Conservation (phyloP, 1,140 invertebrate species). For the Scaptomyza pallida region DNA sequence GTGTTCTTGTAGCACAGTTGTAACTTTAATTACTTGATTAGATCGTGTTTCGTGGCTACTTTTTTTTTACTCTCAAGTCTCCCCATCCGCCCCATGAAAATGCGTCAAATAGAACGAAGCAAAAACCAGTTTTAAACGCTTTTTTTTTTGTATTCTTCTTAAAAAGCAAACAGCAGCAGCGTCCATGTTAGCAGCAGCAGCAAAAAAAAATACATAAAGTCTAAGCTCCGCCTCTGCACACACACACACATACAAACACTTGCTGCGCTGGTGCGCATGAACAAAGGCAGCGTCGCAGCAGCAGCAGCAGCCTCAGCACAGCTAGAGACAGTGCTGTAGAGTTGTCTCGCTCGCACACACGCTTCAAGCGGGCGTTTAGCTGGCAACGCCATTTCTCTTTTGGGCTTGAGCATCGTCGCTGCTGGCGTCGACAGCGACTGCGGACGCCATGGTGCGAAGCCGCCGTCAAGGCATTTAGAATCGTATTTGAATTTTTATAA, state of each 20-base stretch:
- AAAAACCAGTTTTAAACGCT: slow-evolving; percentile 63
- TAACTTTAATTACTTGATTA: slow-evolving; percentile 74
- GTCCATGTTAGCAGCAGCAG: slow-evolving; percentile 66
- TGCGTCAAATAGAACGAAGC: slow-evolving; percentile 65
- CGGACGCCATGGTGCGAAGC: slow-evolving; percentile 40
- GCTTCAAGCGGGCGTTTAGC: not conserved
- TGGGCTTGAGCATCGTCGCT: slow-evolving; percentile 24
- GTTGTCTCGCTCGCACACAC: slow-evolving; percentile 56
- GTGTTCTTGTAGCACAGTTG: slow-evolving; percentile 22
- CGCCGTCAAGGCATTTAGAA: slow-evolving; percentile 73
- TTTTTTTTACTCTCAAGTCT: slow-evolving; percentile 18
- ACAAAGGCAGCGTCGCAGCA: slow-evolving; percentile 60
- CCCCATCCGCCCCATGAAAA: slow-evolving; percentile 13
- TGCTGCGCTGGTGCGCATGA: slow-evolving; percentile 63
- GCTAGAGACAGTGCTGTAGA: slow-evolving; percentile 47
- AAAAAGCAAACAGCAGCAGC: slow-evolving; percentile 26
- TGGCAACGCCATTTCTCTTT: slow-evolving; percentile 71
- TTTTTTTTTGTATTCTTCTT: slow-evolving; percentile 32
- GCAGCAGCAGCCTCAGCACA: slow-evolving; percentile 3
- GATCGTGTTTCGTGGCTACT: slow-evolving; percentile 54
- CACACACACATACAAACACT: slow-evolving; percentile 10
- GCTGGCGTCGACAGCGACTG: slow-evolving; percentile 32
- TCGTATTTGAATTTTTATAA: slow-evolving; percentile 84
- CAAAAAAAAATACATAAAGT: slow-evolving; percentile 32
- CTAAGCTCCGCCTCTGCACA: slow-evolving; percentile 65